Evolutionary conservation across 2,888 invertebrate species (phyloP).

Genomic region (Oscheius sp.): DNA sequence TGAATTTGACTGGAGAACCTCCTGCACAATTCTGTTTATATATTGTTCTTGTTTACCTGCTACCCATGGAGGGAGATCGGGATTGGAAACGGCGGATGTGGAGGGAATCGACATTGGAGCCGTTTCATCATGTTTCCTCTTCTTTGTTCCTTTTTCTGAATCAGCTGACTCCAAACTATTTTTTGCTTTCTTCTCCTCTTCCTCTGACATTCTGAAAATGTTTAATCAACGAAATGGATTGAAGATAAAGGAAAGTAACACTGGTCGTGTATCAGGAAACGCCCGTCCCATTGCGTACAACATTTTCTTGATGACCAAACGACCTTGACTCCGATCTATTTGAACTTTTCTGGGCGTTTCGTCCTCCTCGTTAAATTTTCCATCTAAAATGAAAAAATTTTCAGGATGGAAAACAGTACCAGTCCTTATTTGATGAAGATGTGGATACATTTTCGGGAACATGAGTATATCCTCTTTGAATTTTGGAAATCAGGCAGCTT

Average conservation of each 20-base stretch:
- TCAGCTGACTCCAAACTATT: not conserved
- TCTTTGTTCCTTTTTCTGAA: constrained; percentile 14
- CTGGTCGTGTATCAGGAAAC: not conserved
- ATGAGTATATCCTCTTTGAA: constrained; percentile 62
- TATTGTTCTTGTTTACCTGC: constrained; percentile 36
- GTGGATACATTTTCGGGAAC: constrained; percentile 63
- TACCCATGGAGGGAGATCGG: constrained; percentile 45
- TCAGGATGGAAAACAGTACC: not conserved
- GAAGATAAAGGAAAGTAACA: not conserved
- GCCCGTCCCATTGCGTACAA: not conserved
- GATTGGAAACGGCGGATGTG: constrained; percentile 11
- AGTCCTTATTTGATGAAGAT: constrained; percentile 42
- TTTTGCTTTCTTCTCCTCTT: not conserved
- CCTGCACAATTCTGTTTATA: constrained; percentile 36
- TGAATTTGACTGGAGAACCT: constrained; percentile 85
- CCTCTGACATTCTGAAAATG: constrained; percentile 8
- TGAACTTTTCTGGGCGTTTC: not conserved
- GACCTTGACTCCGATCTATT: not conserved
- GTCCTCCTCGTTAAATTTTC: not conserved
- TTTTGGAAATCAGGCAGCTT: constrained; percentile 64
- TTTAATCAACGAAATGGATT: not conserved
- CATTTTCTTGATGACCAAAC: not conserved
- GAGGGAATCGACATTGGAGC: constrained; percentile 18
- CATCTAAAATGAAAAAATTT: too few relatives aligned
- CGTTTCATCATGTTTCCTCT: constrained; percentile 25